Base-by-base conservation (phyloP, 2,113 vertebrate genomes). In the Etia nguti region DNA sequence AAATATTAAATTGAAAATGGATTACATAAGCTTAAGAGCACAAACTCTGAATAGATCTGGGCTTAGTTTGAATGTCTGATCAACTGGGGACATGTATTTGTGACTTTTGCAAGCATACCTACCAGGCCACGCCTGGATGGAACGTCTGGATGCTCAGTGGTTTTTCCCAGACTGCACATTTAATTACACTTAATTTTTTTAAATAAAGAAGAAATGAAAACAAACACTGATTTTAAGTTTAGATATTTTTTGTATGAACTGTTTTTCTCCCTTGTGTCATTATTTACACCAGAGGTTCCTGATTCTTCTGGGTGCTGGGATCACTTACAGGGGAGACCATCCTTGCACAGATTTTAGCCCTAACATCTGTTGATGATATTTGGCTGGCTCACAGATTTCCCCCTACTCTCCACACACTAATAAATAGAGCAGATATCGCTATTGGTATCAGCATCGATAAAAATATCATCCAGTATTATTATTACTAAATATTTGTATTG, bases 1-100 rank as follows among this genome's bases (percentile, higher is more conserved):
- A 6, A 46, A 46, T 26, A 26, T 16, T 3, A 1, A 9, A 46
- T 46, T 26, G 8, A 3, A 73, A 73, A 73, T 73, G 41, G 12
- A 26, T 50, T 31, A 20, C 16, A 29, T 8, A 48, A 20, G 15
- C 10, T 75, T 52, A 52, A 77, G 73, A 50, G 16, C 1, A 6
- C 26, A n/a, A 50, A 77, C 43, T 50, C 16, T 50, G 0, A 50
- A 0, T 50, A 0, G 18, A 29, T 52, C 16, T 46, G 46, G 0
- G 26, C 70, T 77, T 48, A 5, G 24, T 29, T 48, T 48, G 4
- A 75, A 48, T 48, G 16, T 75, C 43, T 48, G 18, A 20, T 20
- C 2, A 8, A 20, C 20, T 52, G 70, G 6, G 24, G 41, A 48
- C 50, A 2, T 60, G 31, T 65, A 31, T 65, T 4, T 46, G 12